These are phyloP conservation scores for Ophion ellenae DNA, from an alignment of 2,888 invertebrate genomes.

Conservation along the genomic window DNA sequence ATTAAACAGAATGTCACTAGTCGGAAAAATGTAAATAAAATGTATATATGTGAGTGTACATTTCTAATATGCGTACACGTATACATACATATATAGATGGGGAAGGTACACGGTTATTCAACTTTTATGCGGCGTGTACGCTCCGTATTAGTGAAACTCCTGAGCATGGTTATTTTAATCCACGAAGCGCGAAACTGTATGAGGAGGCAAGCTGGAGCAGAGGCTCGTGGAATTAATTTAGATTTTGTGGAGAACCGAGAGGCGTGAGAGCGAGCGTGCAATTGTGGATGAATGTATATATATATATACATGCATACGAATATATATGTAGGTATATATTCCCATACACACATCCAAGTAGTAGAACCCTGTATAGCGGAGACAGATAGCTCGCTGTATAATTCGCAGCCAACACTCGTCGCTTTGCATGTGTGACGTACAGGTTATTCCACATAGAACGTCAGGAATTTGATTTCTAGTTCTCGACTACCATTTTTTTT, in stretches of 20 bases:
- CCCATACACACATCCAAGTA: conserved; percentile 1
- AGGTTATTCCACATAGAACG: conserved; percentile 10
- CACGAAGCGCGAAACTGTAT: conserved; percentile 47
- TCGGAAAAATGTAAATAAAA: no score
- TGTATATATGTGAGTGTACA: no score
- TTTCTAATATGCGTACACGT: not conserved
- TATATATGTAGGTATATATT: conserved; percentile 8
- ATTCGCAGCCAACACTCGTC: conserved; percentile 34
- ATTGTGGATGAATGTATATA: conserved; percentile 28
- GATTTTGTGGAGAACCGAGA: conserved; percentile 45
- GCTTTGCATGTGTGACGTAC: conserved; percentile 20
- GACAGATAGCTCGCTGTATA: conserved; percentile 63
- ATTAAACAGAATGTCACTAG: no score
- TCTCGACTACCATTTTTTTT: no score
- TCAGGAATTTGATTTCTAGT: not conserved
- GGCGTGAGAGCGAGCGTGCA: conserved; percentile 40
- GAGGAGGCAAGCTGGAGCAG: conserved; percentile 26
- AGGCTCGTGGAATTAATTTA: conserved; percentile 61
- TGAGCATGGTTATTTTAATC: conserved; percentile 58
- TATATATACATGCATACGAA: not conserved
- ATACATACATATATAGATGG: not conserved
- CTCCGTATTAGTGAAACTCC: conserved; percentile 46
- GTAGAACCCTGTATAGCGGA: conserved; percentile 38
- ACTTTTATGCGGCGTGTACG: conserved; percentile 25
- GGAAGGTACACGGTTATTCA: conserved; percentile 2